phyloP scores from a whole-genome alignment of 2,888 invertebrate species.

The Volucella zonaria region DNA sequence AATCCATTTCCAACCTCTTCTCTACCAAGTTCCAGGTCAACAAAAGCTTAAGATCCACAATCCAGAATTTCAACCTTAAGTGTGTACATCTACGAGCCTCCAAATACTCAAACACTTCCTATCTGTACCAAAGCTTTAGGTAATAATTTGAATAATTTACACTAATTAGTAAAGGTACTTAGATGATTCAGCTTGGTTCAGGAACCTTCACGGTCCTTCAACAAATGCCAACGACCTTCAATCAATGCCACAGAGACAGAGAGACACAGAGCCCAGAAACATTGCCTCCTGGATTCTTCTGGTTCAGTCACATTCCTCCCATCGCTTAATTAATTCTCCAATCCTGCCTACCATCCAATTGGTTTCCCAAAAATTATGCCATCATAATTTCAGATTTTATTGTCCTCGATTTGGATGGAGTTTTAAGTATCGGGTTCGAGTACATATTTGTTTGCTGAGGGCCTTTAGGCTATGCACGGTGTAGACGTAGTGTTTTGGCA shows the following conservation, averaged over 20 bases:
- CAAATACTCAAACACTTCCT: conserved; percentile 63
- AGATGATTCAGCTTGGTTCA: background rate
- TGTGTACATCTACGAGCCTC: conserved; percentile 15
- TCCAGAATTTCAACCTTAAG: conserved; percentile 58
- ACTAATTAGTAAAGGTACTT: conserved; percentile 66
- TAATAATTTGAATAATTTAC: conserved; percentile 69
- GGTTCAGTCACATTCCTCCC: background rate
- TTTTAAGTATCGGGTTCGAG: background rate
- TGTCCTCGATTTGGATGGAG: conserved; percentile 44
- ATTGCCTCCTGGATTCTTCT: conserved; percentile 16
- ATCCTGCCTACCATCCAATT: conserved; percentile 32
- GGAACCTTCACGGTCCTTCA: conserved; percentile 7
- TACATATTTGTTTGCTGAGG: conserved; percentile 2
- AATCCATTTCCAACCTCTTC: no score
- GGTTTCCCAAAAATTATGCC: conserved; percentile 64
- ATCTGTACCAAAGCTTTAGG: conserved; percentile 51
- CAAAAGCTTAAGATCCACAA: background rate
- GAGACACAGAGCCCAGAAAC: background rate
- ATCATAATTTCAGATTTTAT: conserved; percentile 69
- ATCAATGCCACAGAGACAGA: conserved; percentile 4
- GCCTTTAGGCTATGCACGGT: background rate
- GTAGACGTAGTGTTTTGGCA: background rate
- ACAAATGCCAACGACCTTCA: conserved; percentile 45
- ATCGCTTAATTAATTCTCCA: conserved; percentile 56
- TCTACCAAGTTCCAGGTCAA: no score